A percentile compares a stretch with the other conserved stretches of the same genome.
phyloP scores from a whole-genome alignment of 2,888 invertebrate species.

The Heliconius aoede region DNA sequence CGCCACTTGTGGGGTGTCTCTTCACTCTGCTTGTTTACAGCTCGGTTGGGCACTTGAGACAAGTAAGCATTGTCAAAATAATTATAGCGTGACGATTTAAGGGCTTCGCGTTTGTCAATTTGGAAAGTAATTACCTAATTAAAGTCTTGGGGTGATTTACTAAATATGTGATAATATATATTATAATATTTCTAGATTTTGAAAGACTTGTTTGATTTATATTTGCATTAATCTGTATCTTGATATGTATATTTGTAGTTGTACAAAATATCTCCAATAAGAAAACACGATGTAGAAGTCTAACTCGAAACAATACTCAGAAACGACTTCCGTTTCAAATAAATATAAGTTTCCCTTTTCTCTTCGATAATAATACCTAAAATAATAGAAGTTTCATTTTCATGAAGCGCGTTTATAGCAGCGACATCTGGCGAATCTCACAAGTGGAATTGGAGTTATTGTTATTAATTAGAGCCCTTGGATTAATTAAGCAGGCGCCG shows the following conservation, averaged over 20 bases:
- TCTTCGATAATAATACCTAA: constrained; percentile 45
- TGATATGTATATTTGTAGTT: too few relatives aligned
- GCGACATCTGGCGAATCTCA: constrained; percentile 76
- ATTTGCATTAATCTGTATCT: too few relatives aligned
- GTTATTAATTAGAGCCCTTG: constrained; percentile 81
- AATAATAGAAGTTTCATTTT: constrained; percentile 48
- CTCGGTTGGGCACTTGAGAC: constrained; percentile 62
- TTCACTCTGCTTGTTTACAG: constrained; percentile 35
- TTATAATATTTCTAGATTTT: too few relatives aligned
- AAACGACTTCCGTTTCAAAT: constrained; percentile 16
- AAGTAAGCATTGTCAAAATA: constrained; percentile 65
- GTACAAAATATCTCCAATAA: background rate
- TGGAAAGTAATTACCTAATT: constrained; percentile 24
- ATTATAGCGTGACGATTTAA: constrained; percentile 54
- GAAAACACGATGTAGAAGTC: background rate
- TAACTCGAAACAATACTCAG: background rate
- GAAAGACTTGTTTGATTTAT: too few relatives aligned
- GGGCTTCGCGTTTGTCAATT: constrained; percentile 35
- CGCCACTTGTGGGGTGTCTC: constrained; percentile 58
- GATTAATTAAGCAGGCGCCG: constrained; percentile 82
- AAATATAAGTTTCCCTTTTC: constrained; percentile 14
- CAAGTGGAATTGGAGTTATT: constrained; percentile 74
- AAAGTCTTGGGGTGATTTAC: background rate
- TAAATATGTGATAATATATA: background rate
- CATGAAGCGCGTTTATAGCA: constrained; percentile 52